Conservation (phyloP, 2,888 invertebrate species). For the Drosophila falleni region DNA sequence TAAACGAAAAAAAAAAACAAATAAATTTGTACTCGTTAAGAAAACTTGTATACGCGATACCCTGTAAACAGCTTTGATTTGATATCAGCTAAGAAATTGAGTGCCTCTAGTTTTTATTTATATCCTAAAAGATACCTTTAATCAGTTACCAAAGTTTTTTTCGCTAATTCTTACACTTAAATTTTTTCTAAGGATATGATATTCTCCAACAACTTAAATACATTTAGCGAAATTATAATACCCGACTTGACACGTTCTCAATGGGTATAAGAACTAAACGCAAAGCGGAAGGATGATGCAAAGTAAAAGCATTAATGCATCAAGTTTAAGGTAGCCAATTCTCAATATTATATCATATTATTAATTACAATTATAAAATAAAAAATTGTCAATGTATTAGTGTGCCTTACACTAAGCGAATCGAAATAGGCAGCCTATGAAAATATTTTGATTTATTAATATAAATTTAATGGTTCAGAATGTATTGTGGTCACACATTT, state of each 20-base stretch:
- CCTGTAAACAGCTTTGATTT: not conserved
- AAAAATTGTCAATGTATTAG: too few relatives aligned
- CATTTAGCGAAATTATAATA: not conserved
- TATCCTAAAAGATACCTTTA: not conserved
- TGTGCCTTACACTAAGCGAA: too few relatives aligned
- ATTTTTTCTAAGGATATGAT: too few relatives aligned
- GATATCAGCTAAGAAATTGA: not conserved
- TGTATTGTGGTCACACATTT: too few relatives aligned
- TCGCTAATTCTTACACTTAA: not conserved
- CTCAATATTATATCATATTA: conserved; percentile 11
- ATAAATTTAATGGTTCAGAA: too few relatives aligned
- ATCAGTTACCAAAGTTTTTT: not conserved
- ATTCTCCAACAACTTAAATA: not conserved
- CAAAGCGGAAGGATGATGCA: conserved; percentile 14
- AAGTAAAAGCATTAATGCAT: conserved; percentile 33
- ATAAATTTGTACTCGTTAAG: not conserved
- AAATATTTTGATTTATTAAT: too few relatives aligned
- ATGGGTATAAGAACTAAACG: conserved; percentile 9
- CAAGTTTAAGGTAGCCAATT: conserved; percentile 25
- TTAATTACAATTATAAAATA: not conserved
- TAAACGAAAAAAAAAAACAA: conserved; percentile 9
- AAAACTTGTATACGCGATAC: not conserved
- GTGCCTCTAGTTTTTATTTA: not conserved
- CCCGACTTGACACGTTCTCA: not conserved
- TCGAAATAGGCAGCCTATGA: too few relatives aligned